Base-by-base conservation (phyloP, 2,888 invertebrate genomes). In the Gonocerus acuteangulatus region DNA sequence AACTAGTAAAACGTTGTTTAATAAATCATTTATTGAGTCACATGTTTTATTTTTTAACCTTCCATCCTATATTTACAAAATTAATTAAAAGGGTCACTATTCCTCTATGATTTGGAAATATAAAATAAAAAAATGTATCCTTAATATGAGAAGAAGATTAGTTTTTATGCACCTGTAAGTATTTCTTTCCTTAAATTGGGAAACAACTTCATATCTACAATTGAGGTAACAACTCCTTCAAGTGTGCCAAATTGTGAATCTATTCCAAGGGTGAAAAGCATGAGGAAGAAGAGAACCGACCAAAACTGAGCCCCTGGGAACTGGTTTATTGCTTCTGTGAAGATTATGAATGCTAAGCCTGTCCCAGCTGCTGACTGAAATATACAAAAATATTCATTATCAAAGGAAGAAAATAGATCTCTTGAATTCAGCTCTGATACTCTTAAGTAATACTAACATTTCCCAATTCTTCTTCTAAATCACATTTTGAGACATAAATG, bases 321-420 rank as follows among this genome's bases (percentile, higher is more conserved):
- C 77, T 95, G 95, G 77, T 95, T 93, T 72, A 96, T 95, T 6
- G 96, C 96, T 75, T 96, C 95, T 0, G 96, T 95, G 78, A 95
- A 96, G 69, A 95, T 94, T 66, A 95, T 95, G 74, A 96, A 96
- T 0, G 95, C 96, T 61, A 96, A 76, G 1, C 96, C 96, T 0
- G 95, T 95, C 21, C 96, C 96, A 2, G 95, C 90, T 1, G 95
- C 95, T 4, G 95, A 92, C 95, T 95, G 77, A 15, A 80, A 79
- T 59, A 56, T 67, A 45, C 2, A 39, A 48, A 48, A n/a, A n/a
- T n/a, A n/a, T n/a, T n/a, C n/a, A n/a, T n/a, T n/a, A n/a, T n/a
- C n/a, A n/a, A 34, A 9, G 34, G 13, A 34, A n/a, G n/a, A n/a
- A n/a, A n/a, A n/a, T n/a, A n/a, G n/a, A n/a, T n/a, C n/a, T n/a